Evolutionary conservation across 2,888 invertebrate genomes (phyloP).

Genomic region (Drosophila multiciliata): DNA sequence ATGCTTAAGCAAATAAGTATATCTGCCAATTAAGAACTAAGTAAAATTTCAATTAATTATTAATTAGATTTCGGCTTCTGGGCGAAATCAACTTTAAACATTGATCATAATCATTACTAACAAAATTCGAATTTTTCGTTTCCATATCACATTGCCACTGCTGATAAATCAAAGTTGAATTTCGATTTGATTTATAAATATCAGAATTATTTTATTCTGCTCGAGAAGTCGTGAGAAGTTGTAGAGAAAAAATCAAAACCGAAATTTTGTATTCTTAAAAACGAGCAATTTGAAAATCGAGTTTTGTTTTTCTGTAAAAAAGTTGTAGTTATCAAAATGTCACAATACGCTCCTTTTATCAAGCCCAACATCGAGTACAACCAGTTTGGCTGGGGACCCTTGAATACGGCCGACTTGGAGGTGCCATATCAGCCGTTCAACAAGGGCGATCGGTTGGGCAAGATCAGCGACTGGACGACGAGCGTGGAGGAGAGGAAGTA

Average conservation of each 20-base stretch:
- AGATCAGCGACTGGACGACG: conserved; percentile 99
- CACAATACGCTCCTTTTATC: conserved; percentile 72
- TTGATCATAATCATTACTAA: background rate
- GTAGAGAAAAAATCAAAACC: too few relatives aligned
- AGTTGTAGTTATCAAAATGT: conserved; percentile 30
- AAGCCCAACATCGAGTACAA: conserved; percentile 84
- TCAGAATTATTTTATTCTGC: background rate
- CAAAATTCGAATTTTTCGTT: background rate
- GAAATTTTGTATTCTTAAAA: background rate
- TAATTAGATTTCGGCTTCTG: background rate
- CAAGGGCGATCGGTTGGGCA: conserved; percentile 98
- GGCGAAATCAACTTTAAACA: background rate
- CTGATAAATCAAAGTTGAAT: background rate
- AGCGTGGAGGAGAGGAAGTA: conserved; percentile 97
- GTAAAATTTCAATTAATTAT: too few relatives aligned
- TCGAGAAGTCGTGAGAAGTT: background rate
- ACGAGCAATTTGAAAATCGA: too few relatives aligned
- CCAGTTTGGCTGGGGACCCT: conserved; percentile 96
- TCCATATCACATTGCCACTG: background rate
- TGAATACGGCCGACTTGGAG: conserved; percentile 92
- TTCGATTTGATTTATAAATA: background rate
- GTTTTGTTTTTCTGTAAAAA: background rate
- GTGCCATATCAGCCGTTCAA: conserved; percentile 99
- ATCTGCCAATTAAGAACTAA: background rate
- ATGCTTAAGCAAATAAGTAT: background rate